Evolutionary conservation across 1,140 invertebrate genomes (phyloP).

Genomic region (Neomicropteryx cornuta): DNA sequence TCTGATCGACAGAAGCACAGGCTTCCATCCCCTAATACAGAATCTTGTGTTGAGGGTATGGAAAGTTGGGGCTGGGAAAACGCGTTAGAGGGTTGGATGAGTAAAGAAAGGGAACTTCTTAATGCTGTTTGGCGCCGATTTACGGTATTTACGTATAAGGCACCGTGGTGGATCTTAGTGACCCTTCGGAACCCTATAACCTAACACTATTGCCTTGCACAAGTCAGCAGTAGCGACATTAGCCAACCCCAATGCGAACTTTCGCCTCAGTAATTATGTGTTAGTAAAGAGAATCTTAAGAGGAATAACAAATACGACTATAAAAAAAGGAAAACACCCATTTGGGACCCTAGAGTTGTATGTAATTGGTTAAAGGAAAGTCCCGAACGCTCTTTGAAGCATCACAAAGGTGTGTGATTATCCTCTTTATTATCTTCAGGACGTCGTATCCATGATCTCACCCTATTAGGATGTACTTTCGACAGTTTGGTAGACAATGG

Average conservation of each 20-base stretch:
- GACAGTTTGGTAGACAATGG: conserved; percentile 8
- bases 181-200: too few relatives aligned
- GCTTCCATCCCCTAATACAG: not conserved
- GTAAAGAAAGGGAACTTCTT: conserved; percentile 7
- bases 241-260: too few relatives aligned
- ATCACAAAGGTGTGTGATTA: conserved; percentile 11
- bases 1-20: not conserved
- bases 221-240: too few relatives aligned
- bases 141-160: too few relatives aligned
- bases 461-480: conserved; percentile 12
- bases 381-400: conserved; percentile 9
- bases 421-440: conserved; percentile 15
- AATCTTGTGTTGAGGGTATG: conserved; percentile 13
- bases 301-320: too few relatives aligned
- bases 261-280: too few relatives aligned
- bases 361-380: not conserved
- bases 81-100: conserved; percentile 1
- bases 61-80: conserved; percentile 12
- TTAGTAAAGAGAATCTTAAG: too few relatives aligned
- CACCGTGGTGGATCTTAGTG: too few relatives aligned
- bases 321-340: too few relatives aligned
- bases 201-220: too few relatives aligned
- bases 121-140: conserved; percentile 10
- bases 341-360: not conserved
- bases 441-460: conserved; percentile 15